Base-by-base conservation (phyloP, 2,113 vertebrate species). In the Carassius auratus region DNA sequence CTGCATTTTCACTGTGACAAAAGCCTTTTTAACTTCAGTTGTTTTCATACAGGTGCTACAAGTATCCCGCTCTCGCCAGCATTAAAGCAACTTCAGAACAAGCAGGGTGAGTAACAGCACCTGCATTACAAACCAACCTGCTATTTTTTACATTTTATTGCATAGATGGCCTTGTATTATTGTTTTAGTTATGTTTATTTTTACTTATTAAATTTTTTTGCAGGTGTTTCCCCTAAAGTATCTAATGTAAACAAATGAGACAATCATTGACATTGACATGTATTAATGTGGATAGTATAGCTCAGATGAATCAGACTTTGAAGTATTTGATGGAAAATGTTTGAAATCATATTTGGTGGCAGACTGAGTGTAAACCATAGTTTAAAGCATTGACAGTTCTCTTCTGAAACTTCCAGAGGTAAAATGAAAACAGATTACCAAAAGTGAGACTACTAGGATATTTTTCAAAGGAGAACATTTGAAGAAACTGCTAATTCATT, bases 1-100 rank as follows among this genome's bases (percentile, higher is more conserved):
- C 94, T 94, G 93, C 93, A 94, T 95, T 93, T 94, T 93, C 92
- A 92, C 93, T 90, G 50, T 92, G 91, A 90, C 90, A 89, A 88
- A 93, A 92, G 88, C 94, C 90, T 75, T 94, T 94, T 94, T 95
- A 95, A 95, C 92, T 92, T 93, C 94, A 94, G 93, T 93, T 94
- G 92, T 96, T 94, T 94, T 95, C 93, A 93, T 90, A 86, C 94
- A 96, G 95, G 95, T 94, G 92, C 94, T 85, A 92, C 95, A 92
- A 94, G 94, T 89, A 93, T 96, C 92, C 94, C 93, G 80, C 93
- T 96, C 88, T 95, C 95, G 85, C 95, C 95, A 90, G 94, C 95
- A 88, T 91, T 96, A 93, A 96, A 96, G 92, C 94, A 96, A 87
- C 94, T 96, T 85, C 94, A 96, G 92, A 95, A 92, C 94, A 96